A percentile compares a stretch with the other conserved stretches of the same genome.
These are phyloP conservation scores for Mesocricetus auratus DNA, from an alignment of 2,113 vertebrate genomes.

Conservation along the genomic window DNA sequence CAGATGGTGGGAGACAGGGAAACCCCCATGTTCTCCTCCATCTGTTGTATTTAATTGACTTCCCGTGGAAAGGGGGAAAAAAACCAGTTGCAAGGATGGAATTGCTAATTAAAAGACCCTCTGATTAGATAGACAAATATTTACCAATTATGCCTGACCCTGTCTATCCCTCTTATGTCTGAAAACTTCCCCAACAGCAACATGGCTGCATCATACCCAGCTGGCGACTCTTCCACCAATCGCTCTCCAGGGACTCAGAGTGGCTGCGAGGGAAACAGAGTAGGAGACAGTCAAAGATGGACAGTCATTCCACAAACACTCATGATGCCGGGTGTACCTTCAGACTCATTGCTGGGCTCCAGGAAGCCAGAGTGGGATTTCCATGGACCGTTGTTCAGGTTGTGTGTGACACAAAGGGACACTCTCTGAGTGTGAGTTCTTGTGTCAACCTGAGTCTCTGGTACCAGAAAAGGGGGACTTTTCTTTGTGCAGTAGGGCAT, in stretches of 20 bases:
- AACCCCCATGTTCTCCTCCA: slow-evolving; percentile 83
- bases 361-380: not conserved
- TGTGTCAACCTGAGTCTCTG: not conserved
- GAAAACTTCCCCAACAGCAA: slow-evolving; percentile 82
- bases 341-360: not conserved
- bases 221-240: slow-evolving; percentile 4
- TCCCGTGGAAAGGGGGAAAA: slow-evolving; percentile 84
- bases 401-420: not conserved
- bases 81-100: slow-evolving; percentile 86
- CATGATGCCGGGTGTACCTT: not conserved
- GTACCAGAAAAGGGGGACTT: not conserved
- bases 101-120: slow-evolving; percentile 90
- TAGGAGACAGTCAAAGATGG: not conserved
- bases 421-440: not conserved
- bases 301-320: slow-evolving; percentile 55
- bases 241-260: slow-evolving; percentile 37
- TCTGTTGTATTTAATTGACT: slow-evolving; percentile 90
- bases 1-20: slow-evolving; percentile 87
- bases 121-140: slow-evolving; percentile 91
- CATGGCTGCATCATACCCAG: slow-evolving; percentile 64
- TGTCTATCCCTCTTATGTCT: slow-evolving; percentile 77
- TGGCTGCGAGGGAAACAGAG: not conserved
- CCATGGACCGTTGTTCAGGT: not conserved
- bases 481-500: not conserved
- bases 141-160: slow-evolving; percentile 88